Evolutionary conservation across 1,140 invertebrate genomes (phyloP).

Genomic region (Melitaea cinxia): DNA sequence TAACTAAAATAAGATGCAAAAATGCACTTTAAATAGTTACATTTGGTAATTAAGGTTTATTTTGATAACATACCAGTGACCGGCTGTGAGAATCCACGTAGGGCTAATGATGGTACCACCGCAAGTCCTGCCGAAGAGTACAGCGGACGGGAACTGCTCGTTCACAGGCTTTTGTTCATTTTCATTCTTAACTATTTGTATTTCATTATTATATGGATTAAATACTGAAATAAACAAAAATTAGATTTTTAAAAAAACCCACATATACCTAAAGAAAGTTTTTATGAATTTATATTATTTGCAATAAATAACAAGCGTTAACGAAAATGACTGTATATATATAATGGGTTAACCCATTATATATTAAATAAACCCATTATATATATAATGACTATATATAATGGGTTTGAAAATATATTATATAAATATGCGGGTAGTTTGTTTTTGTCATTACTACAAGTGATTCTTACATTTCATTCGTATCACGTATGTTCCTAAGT

Average conservation of each 20-base stretch:
- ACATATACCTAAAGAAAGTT: no score
- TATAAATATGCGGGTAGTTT: no score
- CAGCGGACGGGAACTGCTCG: slow-evolving; percentile 59
- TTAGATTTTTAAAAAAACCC: background rate
- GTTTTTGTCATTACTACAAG: no score
- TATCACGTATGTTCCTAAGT: background rate
- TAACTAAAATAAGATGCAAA: no score
- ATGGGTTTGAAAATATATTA: no score
- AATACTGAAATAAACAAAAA: slow-evolving; percentile 2
- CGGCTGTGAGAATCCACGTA: slow-evolving; percentile 69
- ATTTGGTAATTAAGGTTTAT: background rate
- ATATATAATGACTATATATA: no score
- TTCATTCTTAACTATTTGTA: slow-evolving; percentile 2
- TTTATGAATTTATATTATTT: no score
- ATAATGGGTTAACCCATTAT: no score
- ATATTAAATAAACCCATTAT: no score
- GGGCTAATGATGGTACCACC: slow-evolving; percentile 68
- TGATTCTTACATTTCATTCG: background rate
- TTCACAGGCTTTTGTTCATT: slow-evolving; percentile 28
- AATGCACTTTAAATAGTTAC: background rate
- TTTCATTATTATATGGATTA: background rate
- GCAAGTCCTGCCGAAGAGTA: slow-evolving; percentile 69
- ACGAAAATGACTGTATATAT: no score
- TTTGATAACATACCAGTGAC: slow-evolving; percentile 56
- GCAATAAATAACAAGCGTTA: no score